These are phyloP conservation scores for Cylindroiulus punctatus DNA, from an alignment of 2,888 invertebrate genomes.

Conservation along the genomic window DNA sequence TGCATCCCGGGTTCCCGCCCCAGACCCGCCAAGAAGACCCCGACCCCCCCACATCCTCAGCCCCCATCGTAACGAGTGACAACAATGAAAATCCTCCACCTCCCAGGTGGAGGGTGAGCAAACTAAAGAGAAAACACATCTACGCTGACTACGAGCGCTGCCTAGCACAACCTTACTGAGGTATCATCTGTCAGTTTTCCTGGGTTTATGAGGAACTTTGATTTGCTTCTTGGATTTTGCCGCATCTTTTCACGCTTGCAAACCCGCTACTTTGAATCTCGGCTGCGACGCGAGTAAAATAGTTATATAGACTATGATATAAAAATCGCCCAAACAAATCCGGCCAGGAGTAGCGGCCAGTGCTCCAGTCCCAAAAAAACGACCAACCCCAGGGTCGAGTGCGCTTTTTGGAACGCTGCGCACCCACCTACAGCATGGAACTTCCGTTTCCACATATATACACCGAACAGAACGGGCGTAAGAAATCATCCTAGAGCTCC, in stretches of 20 bases:
- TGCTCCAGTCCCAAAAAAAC: too few relatives aligned
- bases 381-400: too few relatives aligned
- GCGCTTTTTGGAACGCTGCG: background rate
- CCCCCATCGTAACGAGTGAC: slow-evolving; percentile 15
- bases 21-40: background rate
- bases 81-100: slow-evolving; percentile 40
- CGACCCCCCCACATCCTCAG: background rate
- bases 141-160: slow-evolving; percentile 49
- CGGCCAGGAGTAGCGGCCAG: background rate
- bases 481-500: background rate
- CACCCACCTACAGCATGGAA: slow-evolving; percentile 14
- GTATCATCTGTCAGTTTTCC: slow-evolving; percentile 47
- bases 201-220: slow-evolving; percentile 49
- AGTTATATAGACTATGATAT: slow-evolving; percentile 42
- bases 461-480: slow-evolving; percentile 3
- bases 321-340: slow-evolving; percentile 3
- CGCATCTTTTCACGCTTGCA: too few relatives aligned
- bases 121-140: slow-evolving; percentile 46
- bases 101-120: slow-evolving; percentile 22
- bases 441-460: slow-evolving; percentile 30
- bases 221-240: background rate
- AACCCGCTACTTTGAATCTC: background rate
- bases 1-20: background rate
- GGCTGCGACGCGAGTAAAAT: slow-evolving; percentile 27
- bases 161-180: slow-evolving; percentile 49